A percentile compares a stretch with the other conserved stretches of the same genome.
Conservation (phyloP, 2,113 vertebrate species). For the Microtus oregoni region DNA sequence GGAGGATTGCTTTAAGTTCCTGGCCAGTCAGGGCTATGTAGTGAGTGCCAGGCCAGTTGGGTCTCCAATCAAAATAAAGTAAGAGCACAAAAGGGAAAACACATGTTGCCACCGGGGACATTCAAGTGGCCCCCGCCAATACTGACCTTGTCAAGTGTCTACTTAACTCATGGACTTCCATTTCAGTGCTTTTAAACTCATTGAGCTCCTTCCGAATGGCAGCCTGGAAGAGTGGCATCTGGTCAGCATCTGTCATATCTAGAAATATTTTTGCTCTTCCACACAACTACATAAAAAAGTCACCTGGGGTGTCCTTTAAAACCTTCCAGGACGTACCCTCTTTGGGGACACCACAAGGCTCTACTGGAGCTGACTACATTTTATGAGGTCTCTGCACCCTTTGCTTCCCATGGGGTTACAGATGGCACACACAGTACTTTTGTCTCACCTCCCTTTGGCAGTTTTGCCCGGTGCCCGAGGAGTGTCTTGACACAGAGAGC, state of each 20-base stretch:
- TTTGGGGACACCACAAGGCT: background rate
- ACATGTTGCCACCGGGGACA: background rate
- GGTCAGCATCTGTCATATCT: conserved; percentile 59
- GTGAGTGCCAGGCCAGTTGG: background rate
- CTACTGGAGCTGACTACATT: fast-evolving
- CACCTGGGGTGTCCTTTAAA: conserved; percentile 31
- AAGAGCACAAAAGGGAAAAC: background rate
- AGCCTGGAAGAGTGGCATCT: conserved; percentile 89
- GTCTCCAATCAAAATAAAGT: background rate
- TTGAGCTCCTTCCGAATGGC: conserved; percentile 99
- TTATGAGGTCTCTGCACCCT: too few relatives aligned
- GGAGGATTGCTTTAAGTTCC: background rate
- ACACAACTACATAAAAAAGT: conserved; percentile 33
- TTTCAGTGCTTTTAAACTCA: conserved; percentile 99
- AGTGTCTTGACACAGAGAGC: fast-evolving
- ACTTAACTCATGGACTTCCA: conserved; percentile 99
- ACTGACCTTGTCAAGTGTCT: conserved; percentile 97
- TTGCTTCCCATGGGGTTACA: too few relatives aligned
- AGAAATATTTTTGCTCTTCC: conserved; percentile 19
- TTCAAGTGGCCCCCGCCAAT: background rate
- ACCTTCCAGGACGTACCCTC: background rate
- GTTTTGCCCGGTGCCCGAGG: fast-evolving
- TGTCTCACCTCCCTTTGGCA: background rate
- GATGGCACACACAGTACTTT: background rate
- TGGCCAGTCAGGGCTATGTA: background rate